Evolutionary conservation across 2,888 invertebrate species (phyloP).

Genomic region (Loripinus fragilis): DNA sequence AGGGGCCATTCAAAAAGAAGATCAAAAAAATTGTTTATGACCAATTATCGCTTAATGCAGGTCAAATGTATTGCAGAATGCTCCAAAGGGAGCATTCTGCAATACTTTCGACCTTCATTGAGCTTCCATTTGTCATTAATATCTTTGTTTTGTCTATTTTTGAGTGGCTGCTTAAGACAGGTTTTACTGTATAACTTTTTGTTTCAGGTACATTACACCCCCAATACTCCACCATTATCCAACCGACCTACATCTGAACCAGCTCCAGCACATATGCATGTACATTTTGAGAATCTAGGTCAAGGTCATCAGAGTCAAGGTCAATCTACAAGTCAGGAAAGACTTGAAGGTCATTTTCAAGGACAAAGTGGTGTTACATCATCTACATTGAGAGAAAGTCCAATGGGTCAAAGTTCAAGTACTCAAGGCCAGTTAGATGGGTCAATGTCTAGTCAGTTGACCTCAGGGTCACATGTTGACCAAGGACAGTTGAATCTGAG

Average conservation of each 20-base stretch:
- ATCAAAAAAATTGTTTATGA: too few species aligned
- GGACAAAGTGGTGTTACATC: slow-evolving; percentile 16
- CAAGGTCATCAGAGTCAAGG: slow-evolving; percentile 49
- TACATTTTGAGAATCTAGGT: slow-evolving; percentile 45
- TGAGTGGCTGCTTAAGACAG: too few species aligned
- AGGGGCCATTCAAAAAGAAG: too few species aligned
- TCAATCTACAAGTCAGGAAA: slow-evolving; percentile 44
- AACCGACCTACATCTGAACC: slow-evolving; percentile 54
- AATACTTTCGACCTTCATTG: too few species aligned
- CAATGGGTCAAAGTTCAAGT: slow-evolving; percentile 77
- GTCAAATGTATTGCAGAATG: too few species aligned
- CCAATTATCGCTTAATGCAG: too few species aligned
- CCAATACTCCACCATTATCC: slow-evolving; percentile 21
- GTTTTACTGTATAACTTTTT: too few species aligned
- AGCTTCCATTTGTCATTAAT: too few species aligned
- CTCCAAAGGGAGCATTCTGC: too few species aligned
- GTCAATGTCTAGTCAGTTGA: slow-evolving; percentile 70
- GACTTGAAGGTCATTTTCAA: slow-evolving; percentile 49
- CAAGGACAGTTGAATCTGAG: slow-evolving; percentile 20
- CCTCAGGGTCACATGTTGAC: slow-evolving; percentile 42
- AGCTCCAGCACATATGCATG: slow-evolving; percentile 57
- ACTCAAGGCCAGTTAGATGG: slow-evolving; percentile 69
- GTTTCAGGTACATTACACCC: slow-evolving; percentile 35
- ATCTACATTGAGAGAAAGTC: slow-evolving; percentile 63
- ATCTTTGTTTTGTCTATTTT: too few species aligned